Base-by-base conservation (phyloP, 2,888 invertebrate species). In the Lasioglossum figueresi region DNA sequence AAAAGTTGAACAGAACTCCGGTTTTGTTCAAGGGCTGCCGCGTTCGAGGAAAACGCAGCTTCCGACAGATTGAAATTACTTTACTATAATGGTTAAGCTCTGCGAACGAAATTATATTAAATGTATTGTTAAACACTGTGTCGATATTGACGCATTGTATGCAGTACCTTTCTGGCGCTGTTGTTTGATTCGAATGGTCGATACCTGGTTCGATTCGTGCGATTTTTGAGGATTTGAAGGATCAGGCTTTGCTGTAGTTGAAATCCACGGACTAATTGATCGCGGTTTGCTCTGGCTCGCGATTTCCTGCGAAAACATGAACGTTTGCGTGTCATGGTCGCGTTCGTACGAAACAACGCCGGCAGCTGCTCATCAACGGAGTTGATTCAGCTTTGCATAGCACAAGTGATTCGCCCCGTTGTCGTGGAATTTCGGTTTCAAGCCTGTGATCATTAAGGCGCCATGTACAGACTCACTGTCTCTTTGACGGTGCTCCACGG, bases 381-480 rank as follows among this genome's bases (percentile, higher is more conserved):
- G 84, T 85, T 59, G 85, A 85, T 82, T 82, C 59, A 75, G 78
- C 76, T 85, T 85, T 85, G 78, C 85, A 74, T 80, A 59, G 70
- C 80, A 70, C 80, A 78, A 48, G 81, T 79, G 81, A 84, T 86
- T 81, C 85, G 71, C 85, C 48, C 48, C 66, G 84, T 86, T 86
- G 81, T 82, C 84, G 31, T 19, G 74, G 82, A 85, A 78, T 85
- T 84, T 82, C 85, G 75, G 82, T 85, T 84, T 84, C 82, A 70
- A 76, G 85, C 73, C 84, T 84, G 85, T 76, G 85, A 86, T 86
- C 85, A 84, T 85, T 84, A 86, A 59, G 68, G 66, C 72, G 63
- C 68, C 68, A 19, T 56, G 68, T 72, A 48, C 45, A 37, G 66
- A 66, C 63, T 56, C 63, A 45, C 66, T 37, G 43, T 66, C 75